These are phyloP conservation scores for Heteropelma amictum DNA, from an alignment of 2,888 invertebrate species.

Conservation along the genomic window DNA sequence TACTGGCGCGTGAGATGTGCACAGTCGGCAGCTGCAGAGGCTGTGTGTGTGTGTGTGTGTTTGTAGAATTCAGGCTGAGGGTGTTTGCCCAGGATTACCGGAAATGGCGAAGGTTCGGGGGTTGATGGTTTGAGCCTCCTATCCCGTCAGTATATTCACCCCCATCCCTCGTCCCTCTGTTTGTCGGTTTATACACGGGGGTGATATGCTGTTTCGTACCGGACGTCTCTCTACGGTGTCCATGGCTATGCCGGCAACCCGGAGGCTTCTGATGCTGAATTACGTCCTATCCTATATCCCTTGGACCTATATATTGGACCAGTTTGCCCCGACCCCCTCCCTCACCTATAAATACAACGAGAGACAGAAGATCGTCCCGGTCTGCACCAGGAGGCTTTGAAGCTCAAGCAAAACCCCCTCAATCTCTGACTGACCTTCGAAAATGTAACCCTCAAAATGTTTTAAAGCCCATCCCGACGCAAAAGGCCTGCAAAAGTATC, in stretches of 20 bases:
- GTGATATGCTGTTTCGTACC: constrained; percentile 25
- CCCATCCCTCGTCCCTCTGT: no score
- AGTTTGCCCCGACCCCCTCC: constrained; percentile 58
- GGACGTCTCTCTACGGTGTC: constrained; percentile 46
- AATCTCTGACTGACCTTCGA: constrained; percentile 24
- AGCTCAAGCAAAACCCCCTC: neutral
- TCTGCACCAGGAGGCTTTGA: neutral
- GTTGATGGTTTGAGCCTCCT: constrained; percentile 52
- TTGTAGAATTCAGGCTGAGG: no score
- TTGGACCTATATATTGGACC: constrained; percentile 71
- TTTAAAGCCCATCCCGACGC: constrained; percentile 43
- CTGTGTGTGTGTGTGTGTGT: no score
- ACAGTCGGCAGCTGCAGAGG: constrained; percentile 53
- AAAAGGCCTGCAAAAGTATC: constrained; percentile 5
- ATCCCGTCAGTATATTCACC: constrained; percentile 43
- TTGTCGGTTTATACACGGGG: constrained; percentile 33
- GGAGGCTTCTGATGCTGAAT: constrained; percentile 74
- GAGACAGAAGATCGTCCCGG: constrained; percentile 47
- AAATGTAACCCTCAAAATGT: no score
- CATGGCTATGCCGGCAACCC: constrained; percentile 57
- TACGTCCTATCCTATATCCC: constrained; percentile 76
- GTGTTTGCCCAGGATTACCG: constrained; percentile 76
- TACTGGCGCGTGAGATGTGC: constrained; percentile 63
- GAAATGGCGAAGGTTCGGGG: constrained; percentile 60
- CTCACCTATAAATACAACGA: constrained; percentile 62